A percentile compares a stretch with the other conserved stretches of the same genome.
Evolutionary conservation across 2,888 invertebrate genomes (phyloP).

Genomic region (Cryptophagus acutangulus): DNA sequence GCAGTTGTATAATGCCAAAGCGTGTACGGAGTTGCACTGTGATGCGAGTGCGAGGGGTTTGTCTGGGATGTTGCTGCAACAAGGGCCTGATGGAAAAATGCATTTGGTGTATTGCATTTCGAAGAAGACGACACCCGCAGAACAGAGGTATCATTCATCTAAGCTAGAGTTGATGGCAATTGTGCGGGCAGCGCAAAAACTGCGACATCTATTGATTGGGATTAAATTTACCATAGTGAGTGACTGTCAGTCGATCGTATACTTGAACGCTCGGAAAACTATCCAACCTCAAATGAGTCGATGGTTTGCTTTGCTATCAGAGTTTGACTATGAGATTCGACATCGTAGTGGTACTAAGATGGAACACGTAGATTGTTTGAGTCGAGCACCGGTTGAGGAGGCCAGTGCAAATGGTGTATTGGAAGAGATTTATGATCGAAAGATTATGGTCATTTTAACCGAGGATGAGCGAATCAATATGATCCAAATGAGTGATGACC

Average conservation of each 20-base stretch:
- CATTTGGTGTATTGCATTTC: slow-evolving; percentile 30
- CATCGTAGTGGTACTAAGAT: slow-evolving; percentile 25
- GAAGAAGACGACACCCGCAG: slow-evolving; percentile 25
- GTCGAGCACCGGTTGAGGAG: slow-evolving; percentile 22
- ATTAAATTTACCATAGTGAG: slow-evolving; percentile 29
- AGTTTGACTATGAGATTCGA: slow-evolving; percentile 27
- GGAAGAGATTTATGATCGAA: slow-evolving; percentile 5
- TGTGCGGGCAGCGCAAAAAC: slow-evolving; percentile 26
- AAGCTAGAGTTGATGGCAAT: slow-evolving; percentile 30
- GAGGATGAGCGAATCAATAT: slow-evolving; percentile 17
- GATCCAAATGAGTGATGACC: slow-evolving; percentile 16
- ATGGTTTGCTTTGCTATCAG: slow-evolving; percentile 23
- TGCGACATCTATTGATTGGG: slow-evolving; percentile 26
- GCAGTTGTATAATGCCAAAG: slow-evolving; percentile 16
- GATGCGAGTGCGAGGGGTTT: slow-evolving; percentile 22
- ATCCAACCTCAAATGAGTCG: slow-evolving; percentile 27
- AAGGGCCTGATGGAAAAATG: slow-evolving; percentile 13
- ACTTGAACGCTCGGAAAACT: slow-evolving; percentile 26
- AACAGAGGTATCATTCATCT: slow-evolving; percentile 28
- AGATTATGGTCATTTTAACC: slow-evolving; percentile 12
- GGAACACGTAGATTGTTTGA: slow-evolving; percentile 27
- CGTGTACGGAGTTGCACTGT: slow-evolving; percentile 21
- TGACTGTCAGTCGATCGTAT: slow-evolving; percentile 31
- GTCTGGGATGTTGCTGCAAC: slow-evolving; percentile 31
- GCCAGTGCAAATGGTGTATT: slow-evolving; percentile 9